phyloP scores from a whole-genome alignment of 2,888 invertebrate genomes.

The Poecilus cupreus region DNA sequence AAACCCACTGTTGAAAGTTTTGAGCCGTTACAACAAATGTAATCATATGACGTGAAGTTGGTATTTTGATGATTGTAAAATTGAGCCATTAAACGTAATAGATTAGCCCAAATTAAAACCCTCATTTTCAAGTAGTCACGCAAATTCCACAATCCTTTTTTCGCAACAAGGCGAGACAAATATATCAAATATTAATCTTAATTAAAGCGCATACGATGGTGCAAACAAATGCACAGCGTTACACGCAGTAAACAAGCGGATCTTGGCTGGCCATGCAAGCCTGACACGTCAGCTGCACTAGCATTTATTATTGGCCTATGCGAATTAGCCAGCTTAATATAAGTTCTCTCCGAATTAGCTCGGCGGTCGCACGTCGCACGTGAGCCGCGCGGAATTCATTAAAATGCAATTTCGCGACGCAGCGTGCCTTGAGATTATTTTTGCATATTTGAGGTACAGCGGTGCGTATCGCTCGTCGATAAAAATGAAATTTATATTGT shows the following conservation, averaged over 20 bases:
- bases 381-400: slow-evolving; percentile 8
- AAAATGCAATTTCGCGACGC: slow-evolving; percentile 28
- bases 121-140: not conserved
- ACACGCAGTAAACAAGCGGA: slow-evolving; percentile 18
- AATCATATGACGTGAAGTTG: too few relatives aligned
- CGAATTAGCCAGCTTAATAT: slow-evolving; percentile 9
- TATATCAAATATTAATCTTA: slow-evolving; percentile 42
- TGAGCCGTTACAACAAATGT: too few relatives aligned
- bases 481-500: slow-evolving; percentile 44
- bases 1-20: too few relatives aligned
- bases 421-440: slow-evolving; percentile 1
- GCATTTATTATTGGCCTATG: slow-evolving; percentile 32
- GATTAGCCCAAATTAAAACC: not conserved
- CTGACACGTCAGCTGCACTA: slow-evolving; percentile 31
- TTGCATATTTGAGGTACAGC: not conserved
- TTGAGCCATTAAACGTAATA: not conserved
- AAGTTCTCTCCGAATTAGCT: not conserved
- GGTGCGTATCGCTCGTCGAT: slow-evolving; percentile 21
- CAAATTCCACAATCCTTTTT: not conserved
- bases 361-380: not conserved
- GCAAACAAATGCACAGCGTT: slow-evolving; percentile 31
- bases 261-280: slow-evolving; percentile 6
- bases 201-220: slow-evolving; percentile 33
- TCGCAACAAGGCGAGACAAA: slow-evolving; percentile 6
- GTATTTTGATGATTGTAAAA: too few relatives aligned